A percentile compares a stretch with the other conserved stretches of the same genome.
These are phyloP conservation scores for Rotaria sp. DNA, from an alignment of 2,888 invertebrate genomes.

Conservation along the genomic window DNA sequence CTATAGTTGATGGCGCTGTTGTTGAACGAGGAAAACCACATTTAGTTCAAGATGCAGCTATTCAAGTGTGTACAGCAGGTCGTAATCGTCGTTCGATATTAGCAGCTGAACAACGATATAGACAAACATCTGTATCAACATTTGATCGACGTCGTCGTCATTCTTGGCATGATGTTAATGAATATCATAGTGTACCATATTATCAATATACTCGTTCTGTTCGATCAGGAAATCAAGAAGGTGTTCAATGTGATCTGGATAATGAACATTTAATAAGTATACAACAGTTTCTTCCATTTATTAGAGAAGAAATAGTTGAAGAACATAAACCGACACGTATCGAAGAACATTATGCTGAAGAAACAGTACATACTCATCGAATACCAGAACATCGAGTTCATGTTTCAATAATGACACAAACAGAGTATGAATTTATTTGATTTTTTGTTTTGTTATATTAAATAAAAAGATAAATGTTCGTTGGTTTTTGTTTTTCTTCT, in stretches of 20 bases:
- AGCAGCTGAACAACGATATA: neutral
- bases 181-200: neutral
- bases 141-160: neutral
- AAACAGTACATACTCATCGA: neutral
- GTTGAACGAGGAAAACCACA: constrained; percentile 18
- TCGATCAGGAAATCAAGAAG: neutral
- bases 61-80: neutral
- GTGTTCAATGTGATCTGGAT: neutral
- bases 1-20: constrained; percentile 13
- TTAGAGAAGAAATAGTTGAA: neutral
- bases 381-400: neutral
- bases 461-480: neutral
- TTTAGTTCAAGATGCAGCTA: constrained; percentile 27
- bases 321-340: neutral
- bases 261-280: neutral
- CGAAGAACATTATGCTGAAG: neutral
- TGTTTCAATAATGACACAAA: neutral
- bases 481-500: too few species aligned
- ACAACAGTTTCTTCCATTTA: neutral
- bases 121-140: too few species aligned
- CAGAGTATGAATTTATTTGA: neutral
- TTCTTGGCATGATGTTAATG: neutral
- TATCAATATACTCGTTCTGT: neutral
- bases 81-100: neutral
- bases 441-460: too few species aligned